Evolutionary conservation across 2,888 invertebrate species (phyloP).

Genomic region (Ichneumoninae sp.): DNA sequence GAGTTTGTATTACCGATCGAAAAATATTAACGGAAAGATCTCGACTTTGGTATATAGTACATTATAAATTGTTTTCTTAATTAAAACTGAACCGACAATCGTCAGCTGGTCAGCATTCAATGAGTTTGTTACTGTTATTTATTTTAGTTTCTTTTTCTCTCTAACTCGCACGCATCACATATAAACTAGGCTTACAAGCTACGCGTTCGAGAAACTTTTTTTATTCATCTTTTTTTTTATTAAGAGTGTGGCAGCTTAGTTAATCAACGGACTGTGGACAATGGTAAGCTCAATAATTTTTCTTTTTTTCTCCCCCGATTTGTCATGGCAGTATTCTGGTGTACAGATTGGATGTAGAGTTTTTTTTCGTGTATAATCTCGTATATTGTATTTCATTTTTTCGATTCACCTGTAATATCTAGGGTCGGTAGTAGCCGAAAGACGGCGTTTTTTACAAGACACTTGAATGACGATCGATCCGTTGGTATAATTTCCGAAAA

Average conservation of each 20-base stretch:
- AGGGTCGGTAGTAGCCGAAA: background rate
- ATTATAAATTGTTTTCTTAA: slow-evolving; percentile 8
- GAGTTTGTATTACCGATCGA: slow-evolving; percentile 29
- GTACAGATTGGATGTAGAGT: slow-evolving; percentile 18
- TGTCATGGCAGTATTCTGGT: slow-evolving; percentile 60
- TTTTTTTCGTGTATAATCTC: slow-evolving; percentile 4
- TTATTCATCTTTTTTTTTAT: slow-evolving; percentile 34
- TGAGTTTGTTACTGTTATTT: slow-evolving; percentile 3
- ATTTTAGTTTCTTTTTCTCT: slow-evolving; percentile 3
- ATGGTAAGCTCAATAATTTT: slow-evolving; percentile 44
- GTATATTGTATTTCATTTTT: slow-evolving; percentile 38
- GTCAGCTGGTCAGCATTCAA: slow-evolving; percentile 12
- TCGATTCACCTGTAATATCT: slow-evolving; percentile 5
- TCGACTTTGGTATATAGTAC: slow-evolving; percentile 50
- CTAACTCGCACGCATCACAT: slow-evolving; percentile 25
- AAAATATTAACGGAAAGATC: slow-evolving; percentile 25
- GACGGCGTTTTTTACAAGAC: background rate
- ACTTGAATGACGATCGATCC: background rate
- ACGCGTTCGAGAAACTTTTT: slow-evolving; percentile 29
- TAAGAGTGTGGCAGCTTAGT: slow-evolving; percentile 64
- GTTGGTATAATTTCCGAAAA: slow-evolving; percentile 16
- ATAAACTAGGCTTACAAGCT: slow-evolving; percentile 42
- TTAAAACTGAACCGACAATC: slow-evolving; percentile 25
- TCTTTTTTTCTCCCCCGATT: slow-evolving; percentile 19
- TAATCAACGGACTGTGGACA: slow-evolving; percentile 46